Base-by-base conservation (phyloP, 2,888 invertebrate species). In the Camponotus fellah region DNA sequence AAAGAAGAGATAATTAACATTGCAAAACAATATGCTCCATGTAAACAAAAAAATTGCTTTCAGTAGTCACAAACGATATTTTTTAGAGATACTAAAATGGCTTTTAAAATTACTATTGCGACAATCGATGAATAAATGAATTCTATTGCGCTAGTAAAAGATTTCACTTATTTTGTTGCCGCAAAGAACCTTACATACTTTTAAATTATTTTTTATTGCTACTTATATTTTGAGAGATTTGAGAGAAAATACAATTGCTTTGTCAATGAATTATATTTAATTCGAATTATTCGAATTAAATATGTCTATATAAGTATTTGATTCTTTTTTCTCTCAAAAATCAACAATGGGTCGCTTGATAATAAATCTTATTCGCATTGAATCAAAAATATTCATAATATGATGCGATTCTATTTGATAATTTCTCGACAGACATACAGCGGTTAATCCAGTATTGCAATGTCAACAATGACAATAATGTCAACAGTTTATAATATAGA, bases 401-500 rank as follows among this genome's bases (percentile, higher is more conserved):
- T 43, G 21, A 64, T 76, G n/a, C 37, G 37, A 17, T n/a, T 49
- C 10, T 17, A 62, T 14, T 21, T 21, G 4, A 43, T 49, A 75
- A 75, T 75, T 75, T 21, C 62, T 49, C 46, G 34, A 64, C 10
- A 64, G 14, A 37, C 17, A 49, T 64, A 37, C 37, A n/a, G 64
- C 32, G 9, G 62, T 62, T 34, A 17, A 34, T 64, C 21, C 37
- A 64, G 40, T 10, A 49, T 76, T 76, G 37, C 64, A 64, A 5
- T 49, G 12, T 76, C 43, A 76, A 65, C 49, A 76, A 5, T 26
- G 49, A 17, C 64, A 76, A 75, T 64, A 75, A 53, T 49, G 37
- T 76, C 64, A 64, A 64, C 75, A 75, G 32, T 75, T 75, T 34
- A 76, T 37, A 64, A 34, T 37, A 21, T 64, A 21, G 34, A 76